Conservation (phyloP, 1,140 invertebrate species). For the Rhyacophila brunnea region DNA sequence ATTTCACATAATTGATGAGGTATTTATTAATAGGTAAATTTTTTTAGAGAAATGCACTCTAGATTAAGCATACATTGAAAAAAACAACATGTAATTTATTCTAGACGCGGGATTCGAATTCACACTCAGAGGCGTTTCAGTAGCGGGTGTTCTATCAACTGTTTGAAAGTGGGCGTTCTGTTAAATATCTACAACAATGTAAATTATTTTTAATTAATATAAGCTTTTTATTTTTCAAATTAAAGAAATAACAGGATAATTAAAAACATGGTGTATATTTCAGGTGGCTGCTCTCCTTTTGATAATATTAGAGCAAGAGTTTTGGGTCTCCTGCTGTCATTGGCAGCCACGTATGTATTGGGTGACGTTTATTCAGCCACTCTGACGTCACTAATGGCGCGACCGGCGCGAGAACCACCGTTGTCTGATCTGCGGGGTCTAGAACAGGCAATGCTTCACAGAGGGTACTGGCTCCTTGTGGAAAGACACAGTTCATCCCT, state of each 20-base stretch:
- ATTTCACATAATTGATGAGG: too few relatives aligned
- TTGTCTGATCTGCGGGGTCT: constrained; percentile 62
- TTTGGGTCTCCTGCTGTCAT: constrained; percentile 61
- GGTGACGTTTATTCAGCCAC: constrained; percentile 73
- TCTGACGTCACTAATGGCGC: constrained; percentile 66
- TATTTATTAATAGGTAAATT: too few relatives aligned
- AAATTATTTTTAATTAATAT: too few relatives aligned
- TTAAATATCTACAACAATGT: too few relatives aligned
- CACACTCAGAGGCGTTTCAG: too few relatives aligned
- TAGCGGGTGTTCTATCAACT: too few relatives aligned
- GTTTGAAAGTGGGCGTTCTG: too few relatives aligned
- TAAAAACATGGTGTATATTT: constrained; percentile 32
- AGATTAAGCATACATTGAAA: too few relatives aligned
- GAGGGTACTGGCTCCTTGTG: constrained; percentile 62
- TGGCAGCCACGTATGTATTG: constrained; percentile 69
- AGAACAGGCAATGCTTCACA: constrained; percentile 60
- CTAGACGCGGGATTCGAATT: too few relatives aligned
- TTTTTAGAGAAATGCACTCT: too few relatives aligned
- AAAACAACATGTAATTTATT: too few relatives aligned
- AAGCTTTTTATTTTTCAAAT: too few relatives aligned
- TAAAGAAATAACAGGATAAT: constrained; percentile 3
- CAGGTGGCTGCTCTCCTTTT: constrained; percentile 56
- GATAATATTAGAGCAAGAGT: constrained; percentile 61
- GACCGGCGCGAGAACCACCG: constrained; percentile 61
- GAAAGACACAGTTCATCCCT: constrained; percentile 68